Conservation (phyloP, 2,888 invertebrate species). For the Hirtodrosophila duncani region DNA sequence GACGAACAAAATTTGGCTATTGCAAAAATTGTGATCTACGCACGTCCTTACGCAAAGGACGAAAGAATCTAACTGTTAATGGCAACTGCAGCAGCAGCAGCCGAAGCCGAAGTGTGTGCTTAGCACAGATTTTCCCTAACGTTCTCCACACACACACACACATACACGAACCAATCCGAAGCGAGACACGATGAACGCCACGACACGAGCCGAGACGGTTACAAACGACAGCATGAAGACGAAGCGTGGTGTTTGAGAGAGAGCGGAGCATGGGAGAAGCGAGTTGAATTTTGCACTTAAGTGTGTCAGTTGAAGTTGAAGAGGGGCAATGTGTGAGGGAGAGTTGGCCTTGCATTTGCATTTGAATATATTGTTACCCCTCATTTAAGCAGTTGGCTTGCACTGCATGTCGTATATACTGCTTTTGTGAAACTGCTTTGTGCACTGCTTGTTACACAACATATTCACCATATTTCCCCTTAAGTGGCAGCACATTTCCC, state of each 20-base stretch:
- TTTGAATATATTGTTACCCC: no score
- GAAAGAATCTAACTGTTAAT: no score
- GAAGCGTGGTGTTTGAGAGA: conserved; percentile 14
- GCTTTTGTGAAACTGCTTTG: no score
- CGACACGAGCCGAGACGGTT: conserved; percentile 3
- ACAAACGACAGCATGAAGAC: conserved; percentile 3
- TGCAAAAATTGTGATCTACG: conserved; percentile 24
- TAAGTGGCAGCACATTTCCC: no score
- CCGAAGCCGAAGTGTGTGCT: conserved; percentile 25
- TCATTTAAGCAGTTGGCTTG: no score
- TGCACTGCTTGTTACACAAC: no score
- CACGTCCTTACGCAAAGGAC: conserved; percentile 60
- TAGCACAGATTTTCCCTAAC: conserved; percentile 29
- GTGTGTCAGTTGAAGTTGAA: conserved; percentile 6
- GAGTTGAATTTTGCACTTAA: conserved; percentile 7
- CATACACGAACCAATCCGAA: no score
- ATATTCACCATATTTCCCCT: no score
- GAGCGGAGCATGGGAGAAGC: conserved; percentile 3
- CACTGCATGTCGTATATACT: no score
- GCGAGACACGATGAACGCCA: no score
- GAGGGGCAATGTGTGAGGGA: not conserved
- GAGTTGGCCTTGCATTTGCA: not conserved
- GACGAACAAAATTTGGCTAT: conserved; percentile 12
- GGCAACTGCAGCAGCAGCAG: conserved; percentile 53
- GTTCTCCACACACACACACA: no score